Evolutionary conservation across 2,888 invertebrate species (phyloP), one percentile per base, ranked within the genome.

Genomic region (Cantharis rustica): DNA sequence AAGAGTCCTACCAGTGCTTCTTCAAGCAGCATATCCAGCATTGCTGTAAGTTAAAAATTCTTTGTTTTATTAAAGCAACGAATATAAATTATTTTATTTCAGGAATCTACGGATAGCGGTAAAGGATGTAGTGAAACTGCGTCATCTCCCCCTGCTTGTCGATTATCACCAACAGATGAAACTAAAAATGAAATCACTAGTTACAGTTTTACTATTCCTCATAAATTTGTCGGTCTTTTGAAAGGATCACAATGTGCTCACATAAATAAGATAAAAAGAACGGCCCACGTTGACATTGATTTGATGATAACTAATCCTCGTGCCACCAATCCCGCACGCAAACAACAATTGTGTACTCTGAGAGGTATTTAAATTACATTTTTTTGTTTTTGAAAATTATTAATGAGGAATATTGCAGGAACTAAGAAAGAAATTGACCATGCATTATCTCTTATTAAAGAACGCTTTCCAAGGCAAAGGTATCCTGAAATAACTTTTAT

Each of bases 371-470:
- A 23, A 17, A 16, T 15, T 26, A 23, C n/a, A 16, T 64, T 27
- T 71, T 16, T 17, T 1, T 1, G 11, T 17, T 47, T 10, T 16
- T 64, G n/a, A n/a, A n/a, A n/a, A n/a, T n/a, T n/a, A 16, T 69
- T 71, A 68, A 3, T 71, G 70, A 20, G 1, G 75, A 17, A 73
- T 73, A 71, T 84, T 85, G 26, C 85, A 93, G 95, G 96, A 82
- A 91, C 93, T 68, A 92, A 94, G 82, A 90, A 89, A 81, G 95
- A 95, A 86, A 95, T 98, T 81, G 93, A 94, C 82, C 91, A 92
- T 80, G 97, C 98, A 47, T 89, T 98, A 87, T 92, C 92, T 83
- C 91, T 96, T 90, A 96, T 98, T 81, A 92, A 95, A 83, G 92
- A 94, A 81, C 94, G 94, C 87, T 95, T 98, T 86, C 97, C 98